Evolutionary conservation across 2,888 invertebrate genomes (phyloP).

Genomic region (Hemaris fuciformis): DNA sequence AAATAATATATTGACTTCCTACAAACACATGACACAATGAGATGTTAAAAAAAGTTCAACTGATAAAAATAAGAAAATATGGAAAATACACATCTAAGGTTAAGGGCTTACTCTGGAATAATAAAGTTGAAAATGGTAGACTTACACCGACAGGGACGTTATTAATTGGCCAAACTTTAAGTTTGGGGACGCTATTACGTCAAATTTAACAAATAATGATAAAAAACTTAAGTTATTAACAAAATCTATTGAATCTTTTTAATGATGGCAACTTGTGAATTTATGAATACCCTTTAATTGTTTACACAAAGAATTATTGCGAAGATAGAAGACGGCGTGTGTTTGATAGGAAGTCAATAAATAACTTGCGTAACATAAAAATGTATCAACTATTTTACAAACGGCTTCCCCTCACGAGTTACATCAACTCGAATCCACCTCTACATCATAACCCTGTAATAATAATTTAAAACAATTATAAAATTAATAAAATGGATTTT

Average conservation of each 20-base stretch:
- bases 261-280: no score
- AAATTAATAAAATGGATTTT: slow-evolving; percentile 25
- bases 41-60: no score
- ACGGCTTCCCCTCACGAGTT: neutral
- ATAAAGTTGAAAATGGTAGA: neutral
- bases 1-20: slow-evolving; percentile 39
- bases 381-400: slow-evolving; percentile 11
- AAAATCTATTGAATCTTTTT: no score
- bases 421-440: slow-evolving; percentile 20
- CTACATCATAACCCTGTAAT: slow-evolving; percentile 50
- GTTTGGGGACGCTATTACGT: no score
- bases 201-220: no score
- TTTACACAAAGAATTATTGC: no score
- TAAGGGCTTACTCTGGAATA: neutral
- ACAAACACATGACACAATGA: slow-evolving; percentile 25
- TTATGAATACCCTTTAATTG: no score
- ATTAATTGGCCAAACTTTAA: no score
- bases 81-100: neutral
- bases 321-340: no score
- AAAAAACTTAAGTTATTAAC: no score
- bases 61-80: neutral
- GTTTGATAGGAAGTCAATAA: slow-evolving; percentile 13
- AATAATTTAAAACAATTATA: slow-evolving; percentile 22
- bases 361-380: slow-evolving; percentile 24
- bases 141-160: no score